These are phyloP conservation scores for Brachystomella parvula DNA, from an alignment of 1,140 invertebrate species.

Conservation along the genomic window DNA sequence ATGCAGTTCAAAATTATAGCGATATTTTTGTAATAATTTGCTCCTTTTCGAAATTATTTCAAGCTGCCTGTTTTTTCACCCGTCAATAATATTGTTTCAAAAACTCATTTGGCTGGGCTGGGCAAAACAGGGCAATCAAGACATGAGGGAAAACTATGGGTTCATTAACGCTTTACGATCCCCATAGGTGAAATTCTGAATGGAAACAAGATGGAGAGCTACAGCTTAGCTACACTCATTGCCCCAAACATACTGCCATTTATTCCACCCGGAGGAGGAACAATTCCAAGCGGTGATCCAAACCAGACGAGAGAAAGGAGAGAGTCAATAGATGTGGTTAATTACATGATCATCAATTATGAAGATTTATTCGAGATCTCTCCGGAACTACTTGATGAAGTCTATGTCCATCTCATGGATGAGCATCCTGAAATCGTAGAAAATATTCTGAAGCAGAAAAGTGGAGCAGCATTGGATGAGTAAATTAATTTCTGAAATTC, in stretches of 20 bases:
- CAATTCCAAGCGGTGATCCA: conserved; percentile 46
- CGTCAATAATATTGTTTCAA: too few relatives aligned
- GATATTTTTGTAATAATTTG: too few relatives aligned
- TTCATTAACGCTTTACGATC: background rate
- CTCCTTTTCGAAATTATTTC: too few relatives aligned
- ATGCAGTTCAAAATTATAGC: too few relatives aligned
- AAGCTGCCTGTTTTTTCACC: too few relatives aligned
- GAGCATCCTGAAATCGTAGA: conserved; percentile 69
- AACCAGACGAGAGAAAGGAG: conserved; percentile 57
- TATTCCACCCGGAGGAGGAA: conserved; percentile 53
- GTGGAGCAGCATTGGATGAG: conserved; percentile 49
- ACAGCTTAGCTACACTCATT: conserved; percentile 83
- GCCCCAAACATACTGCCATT: conserved; percentile 85
- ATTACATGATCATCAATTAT: conserved; percentile 76
- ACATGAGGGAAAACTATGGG: too few relatives aligned
- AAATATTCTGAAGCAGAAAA: conserved; percentile 51
- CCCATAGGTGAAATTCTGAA: conserved; percentile 52
- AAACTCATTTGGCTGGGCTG: too few relatives aligned
- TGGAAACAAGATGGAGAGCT: conserved; percentile 89
- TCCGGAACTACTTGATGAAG: conserved; percentile 70
- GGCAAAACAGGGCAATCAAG: too few relatives aligned
- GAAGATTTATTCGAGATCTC: conserved; percentile 65
- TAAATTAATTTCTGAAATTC: conserved; percentile 45
- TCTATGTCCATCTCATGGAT: conserved; percentile 76
- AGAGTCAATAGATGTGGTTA: conserved; percentile 78